Base-by-base conservation (phyloP, 23 tunicate genomes). In the Halocynthia roretzi region DNA sequence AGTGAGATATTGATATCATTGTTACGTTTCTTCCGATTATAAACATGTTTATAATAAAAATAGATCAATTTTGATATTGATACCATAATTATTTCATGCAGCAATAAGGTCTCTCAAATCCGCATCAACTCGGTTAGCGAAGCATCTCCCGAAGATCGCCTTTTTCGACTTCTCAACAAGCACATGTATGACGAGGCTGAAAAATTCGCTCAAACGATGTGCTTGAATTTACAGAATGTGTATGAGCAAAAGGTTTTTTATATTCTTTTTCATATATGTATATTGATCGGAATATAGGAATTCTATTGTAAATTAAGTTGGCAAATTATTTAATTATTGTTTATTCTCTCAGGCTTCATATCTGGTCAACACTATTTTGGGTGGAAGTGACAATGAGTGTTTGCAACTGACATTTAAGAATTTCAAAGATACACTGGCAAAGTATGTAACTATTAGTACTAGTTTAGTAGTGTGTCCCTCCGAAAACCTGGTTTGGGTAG, bases 81-180 rank as follows among this genome's bases (percentile, higher is more conserved):
- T 4, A 14, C 2, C 15, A 58, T 15, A 15, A 14, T 58, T 15
- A 58, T 58, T 58, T 15, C 31, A 10, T 65, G 53, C 62, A 50
- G 48, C 49, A 74, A 50, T 23, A 72, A 61, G 51, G 9, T 54
- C 7, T 21, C 50, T 7, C 56, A 48, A 7, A 15, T 17, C 10
- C 8, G 51, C 11, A 23, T 86, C 6, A 75, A 81, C 52, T 57
- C 23, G 10, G 54, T 88, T 5, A 83, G 83, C 61, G 76, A 83
- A 71, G 76, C 87, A 7, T 78, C 87, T 10, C 95, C 95, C 5
- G 86, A 79, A 12, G 73, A 62, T 60, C 87, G 87, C 0, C 40
- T 82, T 6, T 21, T 61, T 54, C 64, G 80, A 11, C 82, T 88
- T 19, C 57, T 88, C 55, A 82, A 83, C 48, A 82, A 83, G 19